Evolutionary conservation across 2,888 invertebrate species (phyloP).

Genomic region (Anthophora plumipes): DNA sequence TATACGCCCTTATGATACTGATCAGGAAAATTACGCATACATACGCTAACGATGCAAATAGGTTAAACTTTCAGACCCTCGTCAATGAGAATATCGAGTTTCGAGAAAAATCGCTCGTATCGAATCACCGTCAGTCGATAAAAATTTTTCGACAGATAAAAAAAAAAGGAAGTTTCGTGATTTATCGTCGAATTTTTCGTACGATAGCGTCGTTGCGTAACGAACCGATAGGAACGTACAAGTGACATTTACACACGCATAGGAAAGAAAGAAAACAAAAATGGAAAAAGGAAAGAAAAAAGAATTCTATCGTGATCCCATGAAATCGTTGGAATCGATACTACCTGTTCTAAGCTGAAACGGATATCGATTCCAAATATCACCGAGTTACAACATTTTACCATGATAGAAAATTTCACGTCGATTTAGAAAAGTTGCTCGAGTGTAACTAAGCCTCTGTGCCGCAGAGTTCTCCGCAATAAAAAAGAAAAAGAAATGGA

Average conservation of each 20-base stretch:
- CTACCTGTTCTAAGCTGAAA: conserved; percentile 19
- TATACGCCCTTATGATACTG: no score
- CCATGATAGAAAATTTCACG: background rate
- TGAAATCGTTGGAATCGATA: conserved; percentile 43
- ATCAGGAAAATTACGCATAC: no score
- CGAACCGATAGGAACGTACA: conserved; percentile 33
- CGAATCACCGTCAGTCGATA: no score
- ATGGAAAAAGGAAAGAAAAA: no score
- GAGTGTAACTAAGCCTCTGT: background rate
- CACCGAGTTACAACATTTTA: conserved; percentile 14
- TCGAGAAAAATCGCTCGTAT: no score
- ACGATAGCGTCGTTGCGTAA: conserved; percentile 36
- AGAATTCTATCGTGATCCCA: conserved; percentile 38
- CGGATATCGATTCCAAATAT: conserved; percentile 34
- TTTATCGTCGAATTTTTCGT: background rate
- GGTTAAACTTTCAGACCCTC: no score
- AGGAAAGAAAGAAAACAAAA: no score
- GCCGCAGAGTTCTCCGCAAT: background rate
- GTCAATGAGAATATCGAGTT: no score
- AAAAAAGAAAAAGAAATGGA: no score
- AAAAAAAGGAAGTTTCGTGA: no score
- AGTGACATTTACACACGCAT: conserved; percentile 46
- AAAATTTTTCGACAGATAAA: no score
- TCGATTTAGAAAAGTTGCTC: background rate
- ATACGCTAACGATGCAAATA: no score